These are phyloP conservation scores for Tachypleus tridentatus DNA, from an alignment of 1,140 invertebrate genomes.

Conservation along the genomic window DNA sequence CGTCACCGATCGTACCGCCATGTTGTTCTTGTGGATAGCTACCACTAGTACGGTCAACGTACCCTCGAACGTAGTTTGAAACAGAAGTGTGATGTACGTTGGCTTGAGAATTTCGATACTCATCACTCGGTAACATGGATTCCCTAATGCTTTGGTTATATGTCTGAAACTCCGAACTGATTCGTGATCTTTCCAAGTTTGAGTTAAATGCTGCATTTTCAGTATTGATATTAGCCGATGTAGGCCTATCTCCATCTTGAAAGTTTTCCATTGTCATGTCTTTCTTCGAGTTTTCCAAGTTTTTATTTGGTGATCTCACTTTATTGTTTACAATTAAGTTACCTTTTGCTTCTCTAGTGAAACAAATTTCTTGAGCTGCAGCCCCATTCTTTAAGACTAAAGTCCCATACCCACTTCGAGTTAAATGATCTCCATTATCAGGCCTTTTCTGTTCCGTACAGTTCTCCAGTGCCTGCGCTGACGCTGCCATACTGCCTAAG, in stretches of 20 bases:
- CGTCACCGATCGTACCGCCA: slow-evolving; percentile 2
- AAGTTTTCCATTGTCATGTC: slow-evolving; percentile 20
- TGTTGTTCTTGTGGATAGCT: slow-evolving; percentile 14
- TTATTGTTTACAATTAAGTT: too few relatives aligned
- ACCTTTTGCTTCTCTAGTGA: too few relatives aligned
- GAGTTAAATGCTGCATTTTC: neutral
- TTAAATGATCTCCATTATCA: neutral
- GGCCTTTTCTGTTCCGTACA: slow-evolving; percentile 2
- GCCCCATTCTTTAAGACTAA: too few relatives aligned
- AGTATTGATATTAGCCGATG: neutral
- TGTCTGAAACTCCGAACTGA: slow-evolving; percentile 5
- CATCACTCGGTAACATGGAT: slow-evolving; percentile 1
- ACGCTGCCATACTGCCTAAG: slow-evolving; percentile 6
- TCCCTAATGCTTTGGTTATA: slow-evolving; percentile 6
- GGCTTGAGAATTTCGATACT: slow-evolving; percentile 9
- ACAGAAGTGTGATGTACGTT: too few relatives aligned
- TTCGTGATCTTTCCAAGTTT: slow-evolving; percentile 6
- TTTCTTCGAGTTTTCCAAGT: neutral
- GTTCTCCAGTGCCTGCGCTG: slow-evolving; percentile 1
- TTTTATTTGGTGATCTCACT: too few relatives aligned
- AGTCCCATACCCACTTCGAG: too few relatives aligned
- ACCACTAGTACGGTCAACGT: too few relatives aligned
- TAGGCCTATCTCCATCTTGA: slow-evolving; percentile 18
- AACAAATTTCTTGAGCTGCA: too few relatives aligned
- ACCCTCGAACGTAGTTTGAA: too few relatives aligned